These are phyloP conservation scores for Andrena bucephala DNA, from an alignment of 2,888 invertebrate species.

Conservation along the genomic window DNA sequence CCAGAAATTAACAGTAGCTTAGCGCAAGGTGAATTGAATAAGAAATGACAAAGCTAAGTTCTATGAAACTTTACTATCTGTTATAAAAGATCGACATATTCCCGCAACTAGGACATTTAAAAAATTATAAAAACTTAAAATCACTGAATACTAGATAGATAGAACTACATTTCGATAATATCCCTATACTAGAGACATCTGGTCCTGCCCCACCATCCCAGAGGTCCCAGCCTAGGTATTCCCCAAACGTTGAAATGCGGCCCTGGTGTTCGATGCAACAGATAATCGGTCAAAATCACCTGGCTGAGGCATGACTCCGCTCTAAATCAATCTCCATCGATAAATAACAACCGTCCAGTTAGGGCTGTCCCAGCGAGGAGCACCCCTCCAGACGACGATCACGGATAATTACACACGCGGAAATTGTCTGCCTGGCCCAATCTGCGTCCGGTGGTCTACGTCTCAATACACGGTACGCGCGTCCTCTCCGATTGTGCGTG, in stretches of 20 bases:
- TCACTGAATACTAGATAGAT: too few relatives aligned
- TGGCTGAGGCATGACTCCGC: slow-evolving; percentile 60
- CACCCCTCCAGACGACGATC: slow-evolving; percentile 65
- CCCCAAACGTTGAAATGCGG: background rate
- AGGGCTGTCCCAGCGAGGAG: slow-evolving; percentile 27
- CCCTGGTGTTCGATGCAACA: background rate
- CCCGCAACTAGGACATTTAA: too few relatives aligned
- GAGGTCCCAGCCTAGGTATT: background rate
- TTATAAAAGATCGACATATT: background rate
- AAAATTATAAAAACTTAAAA: too few relatives aligned
- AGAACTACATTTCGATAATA: background rate
- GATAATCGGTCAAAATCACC: slow-evolving; percentile 54
- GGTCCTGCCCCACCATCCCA: background rate
- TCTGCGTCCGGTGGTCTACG: slow-evolving; percentile 81
- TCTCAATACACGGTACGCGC: slow-evolving; percentile 76
- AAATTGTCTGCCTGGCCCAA: slow-evolving; percentile 75
- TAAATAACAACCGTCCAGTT: slow-evolving; percentile 73
- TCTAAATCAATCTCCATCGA: slow-evolving; percentile 83
- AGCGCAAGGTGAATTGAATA: background rate
- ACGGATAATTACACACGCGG: slow-evolving; percentile 79
- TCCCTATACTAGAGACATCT: background rate
- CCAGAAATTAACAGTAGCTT: background rate
- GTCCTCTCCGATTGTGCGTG: slow-evolving; percentile 23
- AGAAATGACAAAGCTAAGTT: background rate
- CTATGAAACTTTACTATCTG: background rate